Evolutionary conservation across 2,888 invertebrate genomes (phyloP), one percentile per base, ranked within the genome.

Genomic region (Tholera decimalis): DNA sequence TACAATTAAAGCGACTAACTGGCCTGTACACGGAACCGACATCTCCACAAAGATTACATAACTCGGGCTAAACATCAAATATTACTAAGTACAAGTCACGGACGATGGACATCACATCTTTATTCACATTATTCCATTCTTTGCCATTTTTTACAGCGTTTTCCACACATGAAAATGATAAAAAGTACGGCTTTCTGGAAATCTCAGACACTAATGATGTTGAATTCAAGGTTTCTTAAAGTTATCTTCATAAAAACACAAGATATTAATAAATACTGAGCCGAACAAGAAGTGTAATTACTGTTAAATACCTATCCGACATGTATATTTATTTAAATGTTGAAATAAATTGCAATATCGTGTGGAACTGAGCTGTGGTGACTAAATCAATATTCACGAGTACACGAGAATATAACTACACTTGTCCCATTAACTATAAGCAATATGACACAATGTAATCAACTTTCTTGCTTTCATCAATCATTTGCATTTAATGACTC

Each of bases 21-120:
- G 63, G 71, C 78, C 61, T 66, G 51, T 62, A 78, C 80, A 73
- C 82, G 83, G 83, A 83, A 82, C 82, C 62, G 66, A 75, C 62
- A 78, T 76, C 80, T 75, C 66, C 53, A 77, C 77, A 66, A 73
- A 75, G 68, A 79, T 86, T 86, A 83, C 83, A 83, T 85, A 88
- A 83, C 61, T 77, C 59, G 64, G 64, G 49, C 73, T 79, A 84
- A 84, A 84, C 77, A 82, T 77, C 69, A 65, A 65, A 64, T 61
- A 73, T 67, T 62, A 53, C 62, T 75, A 79, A 55, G 72, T 63
- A 77, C 78, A 73, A 77, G 71, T 74, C 79, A 76, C 77, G 77
- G 70, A 78, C 73, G 65, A 67, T 65, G 74, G 65, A 74, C 77
- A 74, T 46, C 57, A 43, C 30, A 43, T 51, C 47, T 47, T 28